Percentiles rank a stretch among this genome's conserved stretches.
phyloP scores from a whole-genome alignment of 2,797 vertebrate species.

The Siniperca obscura region DNA sequence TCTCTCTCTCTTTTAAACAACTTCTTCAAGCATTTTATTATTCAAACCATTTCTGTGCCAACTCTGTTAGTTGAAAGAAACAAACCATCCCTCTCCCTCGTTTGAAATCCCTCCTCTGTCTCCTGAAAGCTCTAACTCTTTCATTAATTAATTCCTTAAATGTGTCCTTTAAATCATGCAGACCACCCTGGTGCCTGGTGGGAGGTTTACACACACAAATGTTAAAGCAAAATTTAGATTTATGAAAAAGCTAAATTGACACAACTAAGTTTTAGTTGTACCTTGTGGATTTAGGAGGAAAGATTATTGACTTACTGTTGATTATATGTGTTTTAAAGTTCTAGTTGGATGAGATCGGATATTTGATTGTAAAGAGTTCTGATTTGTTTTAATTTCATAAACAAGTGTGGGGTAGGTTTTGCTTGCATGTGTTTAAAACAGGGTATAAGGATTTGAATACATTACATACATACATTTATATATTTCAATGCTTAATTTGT shows the following conservation, averaged over 20 bases:
- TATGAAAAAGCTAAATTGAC: not conserved
- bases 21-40: slow-evolving; percentile 40
- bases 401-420: not conserved
- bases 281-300: not conserved
- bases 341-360: not conserved
- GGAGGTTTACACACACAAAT: slow-evolving; percentile 14
- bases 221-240: slow-evolving; percentile 19
- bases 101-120: slow-evolving; percentile 32
- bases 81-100: slow-evolving; percentile 12
- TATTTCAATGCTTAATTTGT: not conserved
- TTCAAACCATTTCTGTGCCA: slow-evolving; percentile 24
- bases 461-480: not conserved
- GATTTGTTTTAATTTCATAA: not conserved
- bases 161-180: slow-evolving; percentile 35
- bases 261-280: not conserved
- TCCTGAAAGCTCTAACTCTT: slow-evolving; percentile 15
- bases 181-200: slow-evolving; percentile 41
- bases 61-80: slow-evolving; percentile 29
- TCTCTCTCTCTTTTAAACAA: slow-evolving; percentile 38
- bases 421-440: not conserved
- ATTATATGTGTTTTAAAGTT: not conserved
- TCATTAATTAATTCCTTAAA: slow-evolving; percentile 33
- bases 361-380: not conserved
- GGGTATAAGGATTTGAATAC: not conserved
- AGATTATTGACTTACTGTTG: not conserved